phyloP scores from a whole-genome alignment of 1,140 invertebrate genomes.

The Drosophila pandora region DNA sequence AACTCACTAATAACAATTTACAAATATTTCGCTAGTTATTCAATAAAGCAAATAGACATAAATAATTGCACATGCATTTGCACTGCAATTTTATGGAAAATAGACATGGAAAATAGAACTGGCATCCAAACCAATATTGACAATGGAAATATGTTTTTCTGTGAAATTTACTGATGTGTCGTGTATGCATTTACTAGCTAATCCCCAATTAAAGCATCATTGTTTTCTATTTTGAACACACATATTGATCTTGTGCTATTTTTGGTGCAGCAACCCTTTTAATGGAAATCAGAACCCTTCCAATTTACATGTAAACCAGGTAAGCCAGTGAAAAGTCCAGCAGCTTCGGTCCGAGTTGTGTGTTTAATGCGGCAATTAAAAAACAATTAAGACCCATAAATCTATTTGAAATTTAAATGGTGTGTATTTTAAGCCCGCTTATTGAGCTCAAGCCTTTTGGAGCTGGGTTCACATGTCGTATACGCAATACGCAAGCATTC shows the following conservation, averaged over 20 bases:
- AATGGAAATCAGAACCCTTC: slow-evolving; percentile 14
- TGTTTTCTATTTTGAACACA: background rate
- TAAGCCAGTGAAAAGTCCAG: background rate
- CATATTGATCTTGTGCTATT: slow-evolving; percentile 25
- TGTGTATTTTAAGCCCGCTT: slow-evolving; percentile 9
- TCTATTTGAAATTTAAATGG: slow-evolving; percentile 51
- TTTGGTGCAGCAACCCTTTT: background rate
- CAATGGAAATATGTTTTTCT: slow-evolving; percentile 11
- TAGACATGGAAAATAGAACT: slow-evolving; percentile 10
- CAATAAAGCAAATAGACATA: slow-evolving; percentile 33
- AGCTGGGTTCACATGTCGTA: slow-evolving; percentile 40
- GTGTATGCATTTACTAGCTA: slow-evolving; percentile 14
- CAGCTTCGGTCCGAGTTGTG: background rate
- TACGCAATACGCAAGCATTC: slow-evolving; percentile 30
- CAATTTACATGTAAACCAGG: slow-evolving; percentile 8
- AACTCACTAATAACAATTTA: slow-evolving; percentile 4
- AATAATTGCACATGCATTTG: slow-evolving; percentile 31
- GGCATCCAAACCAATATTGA: background rate
- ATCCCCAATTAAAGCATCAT: slow-evolving; percentile 17
- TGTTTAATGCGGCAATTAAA: slow-evolving; percentile 48
- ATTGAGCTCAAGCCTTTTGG: slow-evolving; percentile 21
- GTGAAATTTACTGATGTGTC: slow-evolving; percentile 28
- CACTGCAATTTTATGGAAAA: slow-evolving; percentile 32
- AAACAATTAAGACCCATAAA: slow-evolving; percentile 46
- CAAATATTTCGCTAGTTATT: slow-evolving; percentile 17